These are phyloP conservation scores for Aphelinus atriplicis DNA, from an alignment of 1,140 invertebrate species.

Conservation along the genomic window DNA sequence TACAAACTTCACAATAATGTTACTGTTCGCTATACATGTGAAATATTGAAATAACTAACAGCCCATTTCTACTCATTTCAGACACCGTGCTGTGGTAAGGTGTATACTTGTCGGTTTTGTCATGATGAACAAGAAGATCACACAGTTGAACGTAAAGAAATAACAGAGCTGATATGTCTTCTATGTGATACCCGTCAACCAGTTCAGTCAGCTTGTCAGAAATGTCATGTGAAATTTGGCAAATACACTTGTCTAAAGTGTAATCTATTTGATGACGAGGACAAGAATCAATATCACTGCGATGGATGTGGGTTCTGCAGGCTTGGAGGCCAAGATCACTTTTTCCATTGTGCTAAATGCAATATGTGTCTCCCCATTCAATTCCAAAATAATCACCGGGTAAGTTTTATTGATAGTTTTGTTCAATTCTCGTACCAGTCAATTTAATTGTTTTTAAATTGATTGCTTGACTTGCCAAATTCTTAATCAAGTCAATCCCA, in stretches of 20 bases:
- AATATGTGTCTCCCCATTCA: slow-evolving; percentile 87
- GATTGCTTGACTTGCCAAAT: too few species aligned
- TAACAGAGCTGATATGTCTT: slow-evolving; percentile 83
- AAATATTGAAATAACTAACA: neutral
- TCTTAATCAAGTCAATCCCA: too few species aligned
- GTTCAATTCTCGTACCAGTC: neutral
- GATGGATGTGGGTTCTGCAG: slow-evolving; percentile 88
- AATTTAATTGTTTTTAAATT: too few species aligned
- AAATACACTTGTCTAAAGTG: slow-evolving; percentile 89
- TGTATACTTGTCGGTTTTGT: slow-evolving; percentile 88
- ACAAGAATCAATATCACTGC: slow-evolving; percentile 90
- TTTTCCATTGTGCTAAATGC: slow-evolving; percentile 88
- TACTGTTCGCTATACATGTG: too few species aligned
- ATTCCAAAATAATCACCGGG: slow-evolving; percentile 82
- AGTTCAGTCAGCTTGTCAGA: slow-evolving; percentile 80
- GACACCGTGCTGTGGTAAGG: slow-evolving; percentile 88
- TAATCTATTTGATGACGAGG: slow-evolving; percentile 89
- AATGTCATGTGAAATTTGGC: slow-evolving; percentile 79
- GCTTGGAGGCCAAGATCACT: slow-evolving; percentile 84
- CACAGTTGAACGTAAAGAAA: slow-evolving; percentile 81
- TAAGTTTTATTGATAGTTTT: slow-evolving; percentile 51
- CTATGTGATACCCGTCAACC: slow-evolving; percentile 82
- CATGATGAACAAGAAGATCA: slow-evolving; percentile 88
- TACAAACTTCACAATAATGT: too few species aligned
- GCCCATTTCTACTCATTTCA: slow-evolving; percentile 59